Conservation (phyloP, 2,113 vertebrate genomes). For the Cynopterus brachyotis region DNA sequence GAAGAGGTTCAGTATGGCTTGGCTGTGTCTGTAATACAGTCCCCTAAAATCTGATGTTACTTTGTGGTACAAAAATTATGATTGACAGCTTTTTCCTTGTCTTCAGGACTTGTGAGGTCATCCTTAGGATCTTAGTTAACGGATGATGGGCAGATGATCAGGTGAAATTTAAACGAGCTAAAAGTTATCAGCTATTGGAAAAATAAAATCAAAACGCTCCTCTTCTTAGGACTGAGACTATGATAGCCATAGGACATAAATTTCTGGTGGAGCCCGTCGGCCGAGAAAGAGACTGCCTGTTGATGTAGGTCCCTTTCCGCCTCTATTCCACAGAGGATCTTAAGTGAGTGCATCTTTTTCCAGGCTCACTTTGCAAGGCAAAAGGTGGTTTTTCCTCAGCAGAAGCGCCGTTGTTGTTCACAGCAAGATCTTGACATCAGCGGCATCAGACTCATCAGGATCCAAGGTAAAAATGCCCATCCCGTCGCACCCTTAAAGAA, state of each 20-base stretch:
- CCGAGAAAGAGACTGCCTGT: not conserved
- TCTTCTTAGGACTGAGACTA: not conserved
- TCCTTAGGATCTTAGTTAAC: not conserved
- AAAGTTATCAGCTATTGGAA: not conserved
- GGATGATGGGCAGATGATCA: not conserved
- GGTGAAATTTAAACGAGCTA: not conserved
- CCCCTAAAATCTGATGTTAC: not conserved
- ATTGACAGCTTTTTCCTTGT: not conserved
- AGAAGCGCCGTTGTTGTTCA: not conserved
- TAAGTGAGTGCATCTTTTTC: not conserved
- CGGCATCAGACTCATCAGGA: not conserved
- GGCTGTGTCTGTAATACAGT: not conserved
- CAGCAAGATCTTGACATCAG: not conserved
- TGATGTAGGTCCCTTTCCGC: not conserved
- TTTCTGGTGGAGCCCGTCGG: not conserved
- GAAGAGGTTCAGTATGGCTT: not conserved
- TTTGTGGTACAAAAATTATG: not conserved
- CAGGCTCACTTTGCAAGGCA: not conserved
- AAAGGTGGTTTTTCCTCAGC: not conserved
- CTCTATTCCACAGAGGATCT: not conserved
- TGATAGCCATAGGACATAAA: not conserved
- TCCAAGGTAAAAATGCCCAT: not conserved
- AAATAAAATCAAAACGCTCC: not conserved
- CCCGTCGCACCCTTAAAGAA: not conserved
- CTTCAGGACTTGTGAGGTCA: not conserved